Percentiles rank a stretch among this genome's conserved stretches.
These are phyloP conservation scores for Baccha elongata DNA, from an alignment of 2,888 invertebrate genomes.

Conservation along the genomic window DNA sequence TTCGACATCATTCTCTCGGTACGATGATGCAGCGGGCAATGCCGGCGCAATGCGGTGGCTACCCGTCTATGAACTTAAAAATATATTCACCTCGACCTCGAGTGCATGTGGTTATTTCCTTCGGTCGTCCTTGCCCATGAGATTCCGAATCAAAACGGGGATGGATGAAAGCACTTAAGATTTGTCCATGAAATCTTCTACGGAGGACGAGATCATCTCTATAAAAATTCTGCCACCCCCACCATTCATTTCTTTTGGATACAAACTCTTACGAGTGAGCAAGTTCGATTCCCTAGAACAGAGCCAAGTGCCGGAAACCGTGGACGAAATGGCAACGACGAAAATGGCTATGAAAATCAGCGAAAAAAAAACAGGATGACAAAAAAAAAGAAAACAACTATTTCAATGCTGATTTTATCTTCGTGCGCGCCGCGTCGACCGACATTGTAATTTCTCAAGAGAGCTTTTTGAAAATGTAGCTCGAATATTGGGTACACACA, in stretches of 20 bases:
- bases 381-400: slow-evolving; percentile 23
- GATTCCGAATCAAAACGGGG: not conserved
- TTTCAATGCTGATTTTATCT: slow-evolving; percentile 70
- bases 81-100: slow-evolving; percentile 56
- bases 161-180: slow-evolving; percentile 63
- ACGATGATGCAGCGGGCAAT: not conserved
- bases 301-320: slow-evolving; percentile 65
- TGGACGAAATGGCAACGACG: slow-evolving; percentile 34
- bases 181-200: slow-evolving; percentile 56
- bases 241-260: not conserved
- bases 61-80: slow-evolving; percentile 18
- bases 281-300: slow-evolving; percentile 61
- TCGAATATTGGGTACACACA: slow-evolving; percentile 52
- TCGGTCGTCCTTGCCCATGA: slow-evolving; percentile 35
- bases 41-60: not conserved
- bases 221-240: slow-evolving; percentile 18
- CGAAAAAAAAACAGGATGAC: not conserved
- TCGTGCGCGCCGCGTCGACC: slow-evolving; percentile 11
- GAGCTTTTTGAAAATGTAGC: slow-evolving; percentile 58
- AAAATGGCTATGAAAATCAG: slow-evolving; percentile 44
- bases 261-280: slow-evolving; percentile 35
- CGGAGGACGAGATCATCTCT: slow-evolving; percentile 39
- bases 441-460: slow-evolving; percentile 66
- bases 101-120: slow-evolving; percentile 50
- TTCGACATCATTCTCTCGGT: slow-evolving; percentile 5